phyloP scores from a whole-genome alignment of 2,113 vertebrate genomes.

The Garra rufa region DNA sequence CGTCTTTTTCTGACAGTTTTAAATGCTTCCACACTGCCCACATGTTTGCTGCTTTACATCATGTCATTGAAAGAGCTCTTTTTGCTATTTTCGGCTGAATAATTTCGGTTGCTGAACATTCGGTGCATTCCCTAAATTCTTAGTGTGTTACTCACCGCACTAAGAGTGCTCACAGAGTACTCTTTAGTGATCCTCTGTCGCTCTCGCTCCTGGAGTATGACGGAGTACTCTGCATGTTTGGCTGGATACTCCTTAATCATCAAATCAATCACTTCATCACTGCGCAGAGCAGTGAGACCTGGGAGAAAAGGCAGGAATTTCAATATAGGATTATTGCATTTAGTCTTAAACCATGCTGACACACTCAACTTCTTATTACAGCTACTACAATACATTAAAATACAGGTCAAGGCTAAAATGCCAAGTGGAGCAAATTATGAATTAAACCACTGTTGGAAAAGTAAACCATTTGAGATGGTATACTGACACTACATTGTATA shows the following conservation, averaged over 20 bases:
- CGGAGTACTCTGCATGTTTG: constrained; percentile 96
- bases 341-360: not conserved
- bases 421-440: not conserved
- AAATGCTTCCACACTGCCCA: too few relatives aligned
- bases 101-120: too few relatives aligned
- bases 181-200: constrained; percentile 96
- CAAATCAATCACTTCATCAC: constrained; percentile 97
- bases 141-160: constrained; percentile 48
- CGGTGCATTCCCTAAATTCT: too few relatives aligned
- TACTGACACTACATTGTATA: not conserved
- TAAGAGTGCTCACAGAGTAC: constrained; percentile 88
- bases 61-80: too few relatives aligned
- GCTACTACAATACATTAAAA: not conserved
- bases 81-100: too few relatives aligned
- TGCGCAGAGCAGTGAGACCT: constrained; percentile 95
- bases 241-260: constrained; percentile 99
- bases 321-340: not conserved
- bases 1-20: too few relatives aligned
- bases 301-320: not conserved
- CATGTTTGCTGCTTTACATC: too few relatives aligned
- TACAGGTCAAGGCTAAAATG: not conserved
- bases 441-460: not conserved
- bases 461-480: not conserved
- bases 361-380: not conserved
- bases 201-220: constrained; percentile 95